A percentile compares a stretch with the other conserved stretches of the same genome.
These are phyloP conservation scores for Tapirus terrestris DNA, from an alignment of 2,113 vertebrate species.

Conservation along the genomic window DNA sequence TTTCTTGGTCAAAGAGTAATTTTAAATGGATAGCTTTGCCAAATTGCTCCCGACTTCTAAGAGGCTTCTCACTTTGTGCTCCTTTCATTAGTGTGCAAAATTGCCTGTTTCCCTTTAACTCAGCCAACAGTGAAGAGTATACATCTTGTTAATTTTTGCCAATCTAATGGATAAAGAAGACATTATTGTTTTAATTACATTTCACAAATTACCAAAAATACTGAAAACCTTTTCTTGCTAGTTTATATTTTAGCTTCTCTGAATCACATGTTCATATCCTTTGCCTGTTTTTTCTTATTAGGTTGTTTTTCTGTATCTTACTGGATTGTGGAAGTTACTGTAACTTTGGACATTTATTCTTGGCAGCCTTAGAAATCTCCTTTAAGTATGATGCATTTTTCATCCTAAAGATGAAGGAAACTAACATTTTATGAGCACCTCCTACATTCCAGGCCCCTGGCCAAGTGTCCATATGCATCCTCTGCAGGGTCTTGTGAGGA, in stretches of 20 bases:
- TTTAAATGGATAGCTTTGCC: conserved; percentile 21
- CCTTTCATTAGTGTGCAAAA: background rate
- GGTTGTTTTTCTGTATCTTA: background rate
- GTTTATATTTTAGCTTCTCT: background rate
- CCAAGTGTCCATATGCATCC: background rate
- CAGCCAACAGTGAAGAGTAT: background rate
- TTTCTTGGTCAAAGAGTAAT: conserved; percentile 25
- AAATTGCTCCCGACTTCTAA: background rate
- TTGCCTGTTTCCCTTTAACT: background rate
- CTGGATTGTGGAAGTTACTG: background rate
- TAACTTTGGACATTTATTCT: conserved; percentile 19
- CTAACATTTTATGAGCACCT: background rate
- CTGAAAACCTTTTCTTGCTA: conserved; percentile 2
- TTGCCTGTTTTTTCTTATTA: background rate
- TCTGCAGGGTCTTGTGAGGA: background rate
- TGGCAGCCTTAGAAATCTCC: background rate
- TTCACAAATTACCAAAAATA: conserved; percentile 6
- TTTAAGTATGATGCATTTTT: background rate
- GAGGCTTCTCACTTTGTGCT: background rate
- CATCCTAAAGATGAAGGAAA: background rate
- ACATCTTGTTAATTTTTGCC: conserved; percentile 3
- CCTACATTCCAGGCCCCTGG: background rate
- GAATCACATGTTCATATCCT: background rate
- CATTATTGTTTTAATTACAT: background rate
- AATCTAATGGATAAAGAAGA: background rate